These are phyloP conservation scores for Phylloscopus trochiloides DNA, from an alignment of 2,113 vertebrate genomes.

Conservation along the genomic window DNA sequence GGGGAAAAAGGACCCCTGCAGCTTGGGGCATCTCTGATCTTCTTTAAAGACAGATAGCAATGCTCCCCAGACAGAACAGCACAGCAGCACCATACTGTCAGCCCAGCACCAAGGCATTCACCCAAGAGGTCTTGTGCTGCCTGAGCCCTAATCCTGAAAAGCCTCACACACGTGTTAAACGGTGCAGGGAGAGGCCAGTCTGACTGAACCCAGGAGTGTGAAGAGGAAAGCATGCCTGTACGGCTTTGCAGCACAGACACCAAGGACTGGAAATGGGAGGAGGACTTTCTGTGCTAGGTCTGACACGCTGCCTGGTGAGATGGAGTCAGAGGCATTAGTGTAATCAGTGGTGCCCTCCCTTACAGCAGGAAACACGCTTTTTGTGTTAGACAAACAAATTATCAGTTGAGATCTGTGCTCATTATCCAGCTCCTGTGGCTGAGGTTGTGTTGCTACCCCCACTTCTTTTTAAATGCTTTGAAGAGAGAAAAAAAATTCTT, in stretches of 20 bases:
- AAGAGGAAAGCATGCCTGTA: background rate
- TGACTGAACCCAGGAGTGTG: background rate
- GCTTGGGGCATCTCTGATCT: conserved; percentile 1
- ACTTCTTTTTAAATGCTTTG: background rate
- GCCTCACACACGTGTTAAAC: background rate
- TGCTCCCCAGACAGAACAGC: background rate
- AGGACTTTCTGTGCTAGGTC: background rate
- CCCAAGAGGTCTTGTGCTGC: background rate
- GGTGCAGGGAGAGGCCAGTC: background rate
- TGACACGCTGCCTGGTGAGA: background rate
- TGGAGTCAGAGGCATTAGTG: background rate
- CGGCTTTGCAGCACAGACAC: background rate
- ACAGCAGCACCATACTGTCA: background rate
- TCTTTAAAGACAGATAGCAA: background rate
- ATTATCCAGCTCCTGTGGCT: conserved; percentile 5
- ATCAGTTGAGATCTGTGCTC: background rate
- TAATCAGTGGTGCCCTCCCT: background rate
- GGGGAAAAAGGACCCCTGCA: background rate
- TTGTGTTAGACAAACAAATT: conserved; percentile 31
- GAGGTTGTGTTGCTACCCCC: background rate
- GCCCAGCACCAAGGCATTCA: background rate
- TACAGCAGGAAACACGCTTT: background rate
- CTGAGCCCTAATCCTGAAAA: conserved; percentile 3
- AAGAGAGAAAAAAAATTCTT: background rate
- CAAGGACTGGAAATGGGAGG: background rate